Base-by-base conservation (phyloP, 2,113 vertebrate species). In the Esox niger region DNA sequence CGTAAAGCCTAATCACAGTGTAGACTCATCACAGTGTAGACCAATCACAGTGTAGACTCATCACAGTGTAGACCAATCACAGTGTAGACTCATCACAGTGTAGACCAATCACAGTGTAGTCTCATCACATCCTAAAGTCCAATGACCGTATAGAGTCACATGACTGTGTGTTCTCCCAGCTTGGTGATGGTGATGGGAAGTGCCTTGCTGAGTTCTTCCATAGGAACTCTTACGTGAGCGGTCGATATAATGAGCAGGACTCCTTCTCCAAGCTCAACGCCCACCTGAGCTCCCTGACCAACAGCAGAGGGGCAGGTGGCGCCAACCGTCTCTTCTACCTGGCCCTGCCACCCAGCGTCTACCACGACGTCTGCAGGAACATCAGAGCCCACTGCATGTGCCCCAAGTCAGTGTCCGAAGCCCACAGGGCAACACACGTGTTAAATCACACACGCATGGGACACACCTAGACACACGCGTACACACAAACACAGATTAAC, bases 381-480 rank as follows among this genome's bases (percentile, higher is more conserved):
- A 84, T 88, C 88, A 68, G 69, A 32, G 17, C 66, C 61, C 78
- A 84, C 66, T 88, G 95, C 90, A 92, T 94, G 91, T 93, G 92
- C 77, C 27, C 62, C 46, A 86, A 79, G 94, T 95, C 78, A 88
- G 88, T 74, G 20, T 70, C 49, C 0, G 21, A 57, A 57, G 31
- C 57, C 30, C 57, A 88, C 91, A 0, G 80, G 90, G n/a, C n/a
- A 4, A 59, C 57, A 59, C 57, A 88, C 91, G 0, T 81, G 90
- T 1, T 86, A 95, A 17, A 96, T 95, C 78, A 74, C 69, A 27
- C 21, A 30, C 2, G 13, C 27, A 96, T 77, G 91, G 91, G 94
- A 64, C 93, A 96, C 78, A 95, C 96, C 84, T 95, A 84, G 96
- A 96, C 80, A 29, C 94, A 95, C 31, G 96, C 95, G 17, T 94